Base-by-base conservation (phyloP, 2,888 invertebrate species). In the Aphodius granarius region DNA sequence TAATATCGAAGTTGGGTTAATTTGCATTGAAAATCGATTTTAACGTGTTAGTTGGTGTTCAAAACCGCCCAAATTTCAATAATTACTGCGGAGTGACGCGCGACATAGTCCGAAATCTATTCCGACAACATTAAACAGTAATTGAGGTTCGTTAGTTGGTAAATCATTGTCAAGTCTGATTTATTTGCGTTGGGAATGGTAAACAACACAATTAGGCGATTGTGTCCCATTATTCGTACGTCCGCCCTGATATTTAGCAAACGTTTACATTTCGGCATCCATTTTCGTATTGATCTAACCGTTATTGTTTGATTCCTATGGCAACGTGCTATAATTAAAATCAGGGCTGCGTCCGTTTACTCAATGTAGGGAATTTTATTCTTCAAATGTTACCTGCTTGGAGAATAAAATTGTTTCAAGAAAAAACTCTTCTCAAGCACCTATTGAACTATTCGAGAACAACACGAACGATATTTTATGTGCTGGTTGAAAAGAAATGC, bases 121-220 rank as follows among this genome's bases (percentile, higher is more conserved):
- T 68, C 22, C 19, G 68, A 68, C 68, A 68, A 68, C 21, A 21
- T 21, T 68, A 68, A 68, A 68, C 68, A 68, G 68, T 20, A 22
- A 68, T 68, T 21, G 20, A 68, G 68, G 68, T 68, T 68, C 68
- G 22, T 68, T 68, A 68, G 68, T 68, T 22, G 68, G 19, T 68
- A 68, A 68, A 68, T 20, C 68, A 68, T 68, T 68, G 68, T 22
- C 19, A 20, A 19, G 20, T 22, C 19, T n/a, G 20, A 68, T 21
- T 68, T 68, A 68, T 68, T 68, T 68, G 68, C 20, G 43, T 43
- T 22, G 15, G 21, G 22, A 68, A 20, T 68, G 68, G 68, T 68
- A 68, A 68, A 68, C 20, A 68, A 20, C 68, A 20, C 68, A 20
- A 22, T 20, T 20, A 22, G 20, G 68, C 21, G 22, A 68, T 68